Evolutionary conservation across 2,888 invertebrate species (phyloP), one percentile per base, ranked within the genome.

Genomic region (Ophion ellenae): DNA sequence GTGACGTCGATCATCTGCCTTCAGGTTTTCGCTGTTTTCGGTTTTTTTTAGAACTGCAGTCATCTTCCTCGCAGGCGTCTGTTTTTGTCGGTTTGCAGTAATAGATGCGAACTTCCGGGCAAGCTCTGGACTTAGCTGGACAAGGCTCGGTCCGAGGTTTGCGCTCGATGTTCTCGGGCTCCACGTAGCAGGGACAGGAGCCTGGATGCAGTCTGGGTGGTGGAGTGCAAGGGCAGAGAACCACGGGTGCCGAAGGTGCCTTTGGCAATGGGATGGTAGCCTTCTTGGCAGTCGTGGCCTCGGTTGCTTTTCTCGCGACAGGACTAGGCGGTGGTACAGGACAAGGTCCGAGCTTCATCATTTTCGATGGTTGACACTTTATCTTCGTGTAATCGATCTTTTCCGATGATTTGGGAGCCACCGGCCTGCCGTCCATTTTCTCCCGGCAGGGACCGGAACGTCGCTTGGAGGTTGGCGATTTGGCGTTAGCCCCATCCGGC

Each of bases 181-280:
- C 83, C 10, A 73, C 74, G 57, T 85, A 86, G 75, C 90, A 90
- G 3, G 93, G 93, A 86, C 93, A 93, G 0, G 90, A 86, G 6
- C 91, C 92, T 10, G 93, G 91, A 36, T 90, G 90, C 6, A 93
- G 9, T 87, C 92, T 93, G 1, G 89, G 88, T 0, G 93, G 92
- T 10, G 93, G 91, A 40, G 89, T 85, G 82, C 93, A 93, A 0
- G 90, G 90, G 67, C 92, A 91, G 3, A 93, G 89, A 20, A 87
- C 63, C 0, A 91, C 87, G 0, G 92, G 92, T 0, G 66, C 36
- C 4, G 87, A 89, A 0, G 93, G 93, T 36, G 92, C 90, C 81
- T 91, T 90, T 0, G 92, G 92, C 64, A 92, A 71, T 32, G 79
- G 70, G 61, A 61, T 67, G 32, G 81, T 40, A 59, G 47, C 53